These are phyloP conservation scores for Muntiacus muntjak DNA, from an alignment of 2,113 vertebrate genomes.

Conservation along the genomic window DNA sequence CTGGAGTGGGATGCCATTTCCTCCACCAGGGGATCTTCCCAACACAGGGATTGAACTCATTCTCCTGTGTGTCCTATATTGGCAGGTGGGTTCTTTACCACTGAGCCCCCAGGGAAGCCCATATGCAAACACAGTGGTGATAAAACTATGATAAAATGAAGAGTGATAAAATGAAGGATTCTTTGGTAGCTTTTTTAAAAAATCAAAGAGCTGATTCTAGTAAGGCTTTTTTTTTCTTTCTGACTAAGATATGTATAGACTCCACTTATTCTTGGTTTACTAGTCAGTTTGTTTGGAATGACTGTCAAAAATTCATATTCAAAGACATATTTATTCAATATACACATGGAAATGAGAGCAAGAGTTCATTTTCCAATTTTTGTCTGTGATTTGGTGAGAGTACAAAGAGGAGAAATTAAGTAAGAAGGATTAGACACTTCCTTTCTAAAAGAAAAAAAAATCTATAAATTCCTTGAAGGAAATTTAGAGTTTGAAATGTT, in stretches of 20 bases:
- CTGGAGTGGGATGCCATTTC: not conserved
- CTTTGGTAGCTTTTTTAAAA: not conserved
- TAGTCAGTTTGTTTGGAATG: not conserved
- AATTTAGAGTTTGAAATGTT: not conserved
- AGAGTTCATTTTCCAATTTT: not conserved
- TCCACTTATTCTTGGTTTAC: not conserved
- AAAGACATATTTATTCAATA: not conserved
- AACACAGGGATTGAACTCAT: not conserved
- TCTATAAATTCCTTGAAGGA: not conserved
- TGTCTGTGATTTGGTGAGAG: not conserved
- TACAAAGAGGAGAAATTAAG: not conserved
- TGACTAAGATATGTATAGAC: not conserved
- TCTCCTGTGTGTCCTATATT: not conserved
- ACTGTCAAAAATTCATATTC: not conserved
- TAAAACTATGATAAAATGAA: not conserved
- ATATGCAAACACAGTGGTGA: not conserved
- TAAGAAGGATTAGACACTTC: not conserved
- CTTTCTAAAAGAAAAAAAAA: not conserved
- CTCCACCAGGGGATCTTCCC: not conserved
- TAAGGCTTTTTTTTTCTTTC: not conserved
- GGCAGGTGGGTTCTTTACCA: not conserved
- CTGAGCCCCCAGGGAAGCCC: not conserved
- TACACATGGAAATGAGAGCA: not conserved
- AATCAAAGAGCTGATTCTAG: not conserved
- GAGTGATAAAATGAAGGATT: not conserved